Conservation (phyloP, 2,888 invertebrate species). For the Chouioia cunea region DNA sequence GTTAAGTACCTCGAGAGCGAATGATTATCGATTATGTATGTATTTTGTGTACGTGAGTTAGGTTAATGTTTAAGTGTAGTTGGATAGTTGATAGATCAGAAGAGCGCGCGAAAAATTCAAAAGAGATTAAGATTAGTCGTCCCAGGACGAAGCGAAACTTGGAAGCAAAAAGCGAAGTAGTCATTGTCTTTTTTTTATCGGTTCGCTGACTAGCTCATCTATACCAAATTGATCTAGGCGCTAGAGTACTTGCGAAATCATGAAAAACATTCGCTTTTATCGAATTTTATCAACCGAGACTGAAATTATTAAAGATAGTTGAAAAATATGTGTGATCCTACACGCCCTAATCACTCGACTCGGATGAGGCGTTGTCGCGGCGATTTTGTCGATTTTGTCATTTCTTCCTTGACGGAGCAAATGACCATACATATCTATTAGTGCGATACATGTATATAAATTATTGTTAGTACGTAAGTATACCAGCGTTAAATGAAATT, state of each 20-base stretch:
- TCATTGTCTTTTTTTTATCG: conserved; percentile 40
- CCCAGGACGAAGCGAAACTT: conserved; percentile 46
- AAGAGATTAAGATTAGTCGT: too few relatives aligned
- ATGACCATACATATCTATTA: conserved; percentile 43
- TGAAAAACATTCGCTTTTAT: conserved; percentile 10
- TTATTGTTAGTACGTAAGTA: conserved; percentile 34
- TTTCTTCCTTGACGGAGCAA: conserved; percentile 44
- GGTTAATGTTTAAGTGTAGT: too few relatives aligned
- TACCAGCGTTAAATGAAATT: conserved; percentile 33
- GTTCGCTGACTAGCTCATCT: conserved; percentile 48
- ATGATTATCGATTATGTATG: too few relatives aligned
- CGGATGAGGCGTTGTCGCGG: conserved; percentile 12
- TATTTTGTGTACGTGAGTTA: too few relatives aligned
- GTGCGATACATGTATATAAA: conserved; percentile 41
- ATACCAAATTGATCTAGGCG: conserved; percentile 47
- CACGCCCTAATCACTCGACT: conserved; percentile 35
- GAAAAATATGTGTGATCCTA: not conserved
- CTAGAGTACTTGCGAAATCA: conserved; percentile 26
- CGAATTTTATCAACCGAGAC: conserved; percentile 16
- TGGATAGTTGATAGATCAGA: too few relatives aligned
- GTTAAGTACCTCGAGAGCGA: too few relatives aligned
- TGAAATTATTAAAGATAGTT: conserved; percentile 1
- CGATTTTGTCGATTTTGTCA: conserved; percentile 39
- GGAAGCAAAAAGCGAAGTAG: conserved; percentile 49
- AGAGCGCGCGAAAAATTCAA: not conserved